A percentile compares a stretch with the other conserved stretches of the same genome.
Evolutionary conservation across 1,140 invertebrate species (phyloP).

Genomic region (Adoxophyes honmai): DNA sequence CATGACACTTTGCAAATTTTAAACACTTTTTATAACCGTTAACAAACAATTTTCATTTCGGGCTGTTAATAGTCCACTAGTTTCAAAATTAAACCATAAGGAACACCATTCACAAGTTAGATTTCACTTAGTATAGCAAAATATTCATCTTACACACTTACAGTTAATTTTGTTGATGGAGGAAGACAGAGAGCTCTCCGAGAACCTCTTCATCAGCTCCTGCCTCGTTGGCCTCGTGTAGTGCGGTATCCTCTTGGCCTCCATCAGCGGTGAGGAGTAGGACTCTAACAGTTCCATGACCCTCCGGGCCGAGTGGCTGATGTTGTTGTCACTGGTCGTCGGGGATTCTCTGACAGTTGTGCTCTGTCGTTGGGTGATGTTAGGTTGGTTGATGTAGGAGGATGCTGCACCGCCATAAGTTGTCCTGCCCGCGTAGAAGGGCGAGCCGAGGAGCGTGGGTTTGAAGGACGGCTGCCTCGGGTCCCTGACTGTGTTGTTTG

Average conservation of each 20-base stretch:
- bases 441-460: conserved; percentile 73
- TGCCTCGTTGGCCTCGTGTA: conserved; percentile 1
- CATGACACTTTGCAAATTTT: too few species aligned
- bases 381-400: conserved; percentile 73
- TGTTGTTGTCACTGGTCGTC: conserved; percentile 30
- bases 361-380: conserved; percentile 46
- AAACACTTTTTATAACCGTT: too few species aligned
- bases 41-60: too few species aligned
- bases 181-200: neutral
- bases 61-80: too few species aligned
- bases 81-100: too few species aligned
- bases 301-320: conserved; percentile 79
- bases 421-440: conserved; percentile 90
- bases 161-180: conserved; percentile 25
- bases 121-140: too few species aligned
- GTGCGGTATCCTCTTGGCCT: conserved; percentile 83
- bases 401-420: conserved; percentile 88
- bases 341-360: conserved; percentile 38
- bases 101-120: too few species aligned
- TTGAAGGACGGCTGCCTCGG: conserved; percentile 78
- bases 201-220: neutral
- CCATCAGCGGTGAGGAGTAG: conserved; percentile 84
- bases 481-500: conserved; percentile 55
- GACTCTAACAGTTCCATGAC: conserved; percentile 85
- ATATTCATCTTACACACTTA: neutral